Conservation (phyloP, 2,888 invertebrate species). For the Periphyllus acericola region DNA sequence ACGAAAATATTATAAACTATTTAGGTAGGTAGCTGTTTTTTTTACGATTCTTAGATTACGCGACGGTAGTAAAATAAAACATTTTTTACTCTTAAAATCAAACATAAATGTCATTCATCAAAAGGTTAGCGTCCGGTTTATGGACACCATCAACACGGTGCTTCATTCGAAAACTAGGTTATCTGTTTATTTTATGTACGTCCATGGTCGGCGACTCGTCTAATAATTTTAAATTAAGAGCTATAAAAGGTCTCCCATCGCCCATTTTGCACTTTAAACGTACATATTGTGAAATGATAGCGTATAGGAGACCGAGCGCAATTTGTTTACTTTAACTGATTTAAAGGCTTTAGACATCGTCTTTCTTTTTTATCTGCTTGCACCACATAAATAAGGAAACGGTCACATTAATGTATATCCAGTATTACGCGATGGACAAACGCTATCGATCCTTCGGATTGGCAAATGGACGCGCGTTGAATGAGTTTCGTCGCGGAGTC, state of each 20-base stretch:
- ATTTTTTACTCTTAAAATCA: too few relatives aligned
- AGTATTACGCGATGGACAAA: neutral
- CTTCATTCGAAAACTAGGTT: neutral
- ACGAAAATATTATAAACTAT: too few relatives aligned
- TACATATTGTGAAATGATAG: neutral
- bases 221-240: conserved; percentile 33
- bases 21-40: too few relatives aligned
- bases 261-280: neutral
- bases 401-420: neutral
- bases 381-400: neutral
- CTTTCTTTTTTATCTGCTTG: neutral
- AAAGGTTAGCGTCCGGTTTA: neutral
- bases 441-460: neutral
- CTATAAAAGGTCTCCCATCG: conserved; percentile 7
- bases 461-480: neutral
- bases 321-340: conserved; percentile 22
- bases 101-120: neutral
- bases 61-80: too few relatives aligned
- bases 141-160: neutral
- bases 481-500: neutral
- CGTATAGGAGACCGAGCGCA: neutral
- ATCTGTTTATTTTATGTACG: conserved; percentile 15
- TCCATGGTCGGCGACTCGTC: neutral
- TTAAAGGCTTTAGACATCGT: neutral
- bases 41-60: too few relatives aligned